Percentiles rank a stretch among this genome's conserved stretches.
Conservation (phyloP, 2,113 vertebrate genomes). For the Cercopithecus mona region DNA sequence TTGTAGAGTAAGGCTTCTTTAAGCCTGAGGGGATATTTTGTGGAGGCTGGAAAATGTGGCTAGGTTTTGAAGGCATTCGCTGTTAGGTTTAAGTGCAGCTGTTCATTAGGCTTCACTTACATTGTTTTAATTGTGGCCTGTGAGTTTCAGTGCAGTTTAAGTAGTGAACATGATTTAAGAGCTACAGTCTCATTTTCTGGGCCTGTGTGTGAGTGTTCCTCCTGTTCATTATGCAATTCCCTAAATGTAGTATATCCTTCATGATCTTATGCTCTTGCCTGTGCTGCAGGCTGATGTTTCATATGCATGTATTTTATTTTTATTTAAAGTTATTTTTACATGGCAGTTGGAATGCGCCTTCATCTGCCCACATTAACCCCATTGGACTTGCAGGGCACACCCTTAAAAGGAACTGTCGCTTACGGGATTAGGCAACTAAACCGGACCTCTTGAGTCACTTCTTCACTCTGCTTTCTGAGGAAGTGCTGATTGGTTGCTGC, state of each 20-base stretch:
- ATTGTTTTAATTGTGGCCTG: slow-evolving; percentile 56
- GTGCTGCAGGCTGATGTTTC: neutral
- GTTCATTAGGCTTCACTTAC: neutral
- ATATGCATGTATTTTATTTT: slow-evolving; percentile 17
- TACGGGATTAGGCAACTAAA: neutral
- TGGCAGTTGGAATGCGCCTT: neutral
- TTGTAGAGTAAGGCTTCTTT: slow-evolving; percentile 76
- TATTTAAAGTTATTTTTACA: slow-evolving; percentile 55
- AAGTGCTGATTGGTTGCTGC: neutral
- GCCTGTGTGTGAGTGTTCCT: neutral
- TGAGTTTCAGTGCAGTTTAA: slow-evolving; percentile 21
- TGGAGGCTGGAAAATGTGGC: slow-evolving; percentile 81
- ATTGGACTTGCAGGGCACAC: slow-evolving; percentile 22
- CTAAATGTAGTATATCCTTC: neutral
- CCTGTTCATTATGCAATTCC: neutral
- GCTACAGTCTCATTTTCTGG: neutral
- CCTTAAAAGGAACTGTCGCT: slow-evolving; percentile 47
- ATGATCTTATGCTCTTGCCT: neutral
- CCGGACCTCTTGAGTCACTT: neutral
- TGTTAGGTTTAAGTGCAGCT: slow-evolving; percentile 57
- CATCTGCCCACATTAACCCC: neutral
- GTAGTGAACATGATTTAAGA: neutral
- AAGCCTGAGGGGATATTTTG: slow-evolving; percentile 82
- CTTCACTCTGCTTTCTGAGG: slow-evolving; percentile 43
- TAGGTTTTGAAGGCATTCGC: slow-evolving; percentile 67